phyloP scores from a whole-genome alignment of 2,113 vertebrate species.

The Tenebrosternarchus preto region DNA sequence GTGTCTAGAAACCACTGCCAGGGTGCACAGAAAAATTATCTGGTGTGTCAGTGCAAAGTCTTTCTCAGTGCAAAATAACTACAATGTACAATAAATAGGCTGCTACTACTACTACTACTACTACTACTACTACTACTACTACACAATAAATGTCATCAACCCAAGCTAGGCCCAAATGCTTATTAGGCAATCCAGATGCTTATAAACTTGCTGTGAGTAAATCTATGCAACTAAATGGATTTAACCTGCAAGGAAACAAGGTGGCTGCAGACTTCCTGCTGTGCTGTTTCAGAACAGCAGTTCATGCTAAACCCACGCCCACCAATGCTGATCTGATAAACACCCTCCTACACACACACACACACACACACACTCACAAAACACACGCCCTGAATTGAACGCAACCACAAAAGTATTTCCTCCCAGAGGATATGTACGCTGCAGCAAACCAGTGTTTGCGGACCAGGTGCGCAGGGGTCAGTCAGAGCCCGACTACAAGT shows the following conservation, averaged over 20 bases:
- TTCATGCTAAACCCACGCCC: slow-evolving; percentile 33
- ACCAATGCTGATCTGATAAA: slow-evolving; percentile 60
- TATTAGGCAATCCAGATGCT: no score
- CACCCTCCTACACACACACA: no score
- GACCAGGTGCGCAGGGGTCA: slow-evolving; percentile 15
- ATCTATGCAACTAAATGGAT: background rate
- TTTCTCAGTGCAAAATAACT: no score
- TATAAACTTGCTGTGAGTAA: no score
- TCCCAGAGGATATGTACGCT: slow-evolving; percentile 49
- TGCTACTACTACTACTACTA: no score
- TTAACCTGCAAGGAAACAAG: background rate
- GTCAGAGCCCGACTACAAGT: slow-evolving; percentile 3
- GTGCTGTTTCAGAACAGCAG: slow-evolving; percentile 22
- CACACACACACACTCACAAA: background rate
- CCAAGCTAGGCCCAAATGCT: no score
- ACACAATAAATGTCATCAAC: no score
- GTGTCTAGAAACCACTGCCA: background rate
- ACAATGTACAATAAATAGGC: no score
- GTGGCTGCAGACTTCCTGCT: background rate
- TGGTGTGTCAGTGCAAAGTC: no score
- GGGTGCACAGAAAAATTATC: background rate
- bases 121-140: no score
- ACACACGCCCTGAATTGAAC: slow-evolving; percentile 40
- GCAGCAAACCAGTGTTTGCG: slow-evolving; percentile 54
- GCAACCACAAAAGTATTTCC: slow-evolving; percentile 61